These are phyloP conservation scores for Formica selysi DNA, from an alignment of 1,140 invertebrate genomes.

Conservation along the genomic window DNA sequence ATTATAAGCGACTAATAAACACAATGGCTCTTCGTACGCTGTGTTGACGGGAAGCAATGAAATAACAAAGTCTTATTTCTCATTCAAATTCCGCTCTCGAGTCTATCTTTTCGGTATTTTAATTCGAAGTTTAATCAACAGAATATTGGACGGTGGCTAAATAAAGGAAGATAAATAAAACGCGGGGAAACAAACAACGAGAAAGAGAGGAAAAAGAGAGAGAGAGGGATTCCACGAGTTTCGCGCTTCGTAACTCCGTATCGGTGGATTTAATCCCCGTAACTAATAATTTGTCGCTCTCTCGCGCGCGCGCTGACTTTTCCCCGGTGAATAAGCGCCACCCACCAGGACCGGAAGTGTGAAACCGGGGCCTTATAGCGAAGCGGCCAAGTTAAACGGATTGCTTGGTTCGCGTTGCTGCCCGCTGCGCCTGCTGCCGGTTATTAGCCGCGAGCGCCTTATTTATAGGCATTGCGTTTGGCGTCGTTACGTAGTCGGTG, in stretches of 20 bases:
- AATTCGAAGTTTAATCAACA: conserved; percentile 35
- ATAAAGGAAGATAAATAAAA: conserved; percentile 23
- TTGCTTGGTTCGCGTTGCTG: conserved; percentile 44
- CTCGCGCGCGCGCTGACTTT: conserved; percentile 17
- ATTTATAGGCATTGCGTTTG: conserved; percentile 71
- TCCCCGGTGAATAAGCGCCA: not conserved
- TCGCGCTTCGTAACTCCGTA: conserved; percentile 22
- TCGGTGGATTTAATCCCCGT: conserved; percentile 46
- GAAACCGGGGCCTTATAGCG: conserved; percentile 16
- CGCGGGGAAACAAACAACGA: not conserved
- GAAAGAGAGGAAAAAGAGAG: not conserved
- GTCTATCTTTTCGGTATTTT: conserved; percentile 29
- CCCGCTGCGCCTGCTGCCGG: conserved; percentile 39
- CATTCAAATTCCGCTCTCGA: conserved; percentile 10
- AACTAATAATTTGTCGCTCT: conserved; percentile 54
- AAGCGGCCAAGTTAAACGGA: conserved; percentile 54
- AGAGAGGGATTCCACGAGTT: not conserved
- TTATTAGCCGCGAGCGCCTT: conserved; percentile 58
- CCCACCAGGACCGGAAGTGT: conserved; percentile 16
- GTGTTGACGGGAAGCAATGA: not conserved
- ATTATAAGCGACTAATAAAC: conserved; percentile 25
- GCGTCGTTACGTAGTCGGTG: conserved; percentile 70
- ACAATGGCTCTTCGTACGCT: not conserved
- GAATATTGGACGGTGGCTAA: not conserved
- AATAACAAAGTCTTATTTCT: conserved; percentile 16